Conservation (phyloP, 2,888 invertebrate species). For the Tortricodes alternella region DNA sequence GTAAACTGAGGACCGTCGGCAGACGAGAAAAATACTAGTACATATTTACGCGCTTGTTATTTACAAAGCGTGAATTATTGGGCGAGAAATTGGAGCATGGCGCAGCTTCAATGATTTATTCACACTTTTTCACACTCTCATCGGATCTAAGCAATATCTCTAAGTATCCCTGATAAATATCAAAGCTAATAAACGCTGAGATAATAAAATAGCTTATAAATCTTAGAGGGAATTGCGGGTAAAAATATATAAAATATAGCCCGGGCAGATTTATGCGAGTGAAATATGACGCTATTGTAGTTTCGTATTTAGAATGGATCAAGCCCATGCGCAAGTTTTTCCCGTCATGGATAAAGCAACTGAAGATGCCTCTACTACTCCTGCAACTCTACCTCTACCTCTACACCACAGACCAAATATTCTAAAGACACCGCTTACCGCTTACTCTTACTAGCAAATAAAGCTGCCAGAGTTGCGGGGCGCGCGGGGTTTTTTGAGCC, state of each 20-base stretch:
- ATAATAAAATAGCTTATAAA: constrained; percentile 27
- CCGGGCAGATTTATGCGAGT: constrained; percentile 30
- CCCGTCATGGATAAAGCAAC: background rate
- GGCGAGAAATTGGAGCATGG: constrained; percentile 1
- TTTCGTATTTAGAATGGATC: constrained; percentile 27
- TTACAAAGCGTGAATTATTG: constrained; percentile 5
- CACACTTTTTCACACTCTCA: constrained; percentile 22
- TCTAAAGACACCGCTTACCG: no score
- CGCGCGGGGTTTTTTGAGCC: no score
- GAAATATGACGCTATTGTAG: constrained; percentile 27
- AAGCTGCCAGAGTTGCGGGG: no score
- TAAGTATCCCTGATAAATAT: constrained; percentile 37
- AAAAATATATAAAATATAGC: constrained; percentile 30
- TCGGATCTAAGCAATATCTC: constrained; percentile 32
- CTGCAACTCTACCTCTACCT: no score
- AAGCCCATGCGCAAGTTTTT: constrained; percentile 2
- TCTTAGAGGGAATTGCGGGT: constrained; percentile 29
- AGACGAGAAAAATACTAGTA: background rate
- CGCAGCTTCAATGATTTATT: constrained; percentile 17
- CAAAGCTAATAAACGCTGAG: constrained; percentile 36
- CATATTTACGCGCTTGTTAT: background rate
- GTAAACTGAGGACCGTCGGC: no score
- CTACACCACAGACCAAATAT: no score
- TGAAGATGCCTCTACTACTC: no score
- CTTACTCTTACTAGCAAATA: no score